Conservation (phyloP, 2,888 invertebrate genomes). For the Brachylomia viminalis region DNA sequence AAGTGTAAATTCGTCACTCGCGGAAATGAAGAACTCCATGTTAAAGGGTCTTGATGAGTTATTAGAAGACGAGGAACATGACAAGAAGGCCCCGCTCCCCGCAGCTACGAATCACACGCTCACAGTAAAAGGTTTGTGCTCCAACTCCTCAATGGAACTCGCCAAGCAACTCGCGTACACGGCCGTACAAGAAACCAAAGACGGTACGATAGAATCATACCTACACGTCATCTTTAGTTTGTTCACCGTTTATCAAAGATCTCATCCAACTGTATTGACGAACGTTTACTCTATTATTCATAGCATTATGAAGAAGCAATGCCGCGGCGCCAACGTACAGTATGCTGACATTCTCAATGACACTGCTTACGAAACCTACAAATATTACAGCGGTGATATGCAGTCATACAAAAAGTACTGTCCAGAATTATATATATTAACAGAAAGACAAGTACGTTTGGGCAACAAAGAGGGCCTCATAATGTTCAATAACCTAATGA, state of each 20-base stretch:
- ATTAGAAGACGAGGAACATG: slow-evolving; percentile 65
- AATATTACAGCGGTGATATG: slow-evolving; percentile 45
- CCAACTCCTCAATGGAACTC: slow-evolving; percentile 87
- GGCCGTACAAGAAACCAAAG: slow-evolving; percentile 73
- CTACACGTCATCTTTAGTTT: slow-evolving; percentile 72
- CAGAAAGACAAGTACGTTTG: slow-evolving; percentile 62
- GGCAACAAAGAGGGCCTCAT: slow-evolving; percentile 85
- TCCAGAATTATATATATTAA: slow-evolving; percentile 73
- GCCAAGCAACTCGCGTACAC: slow-evolving; percentile 90
- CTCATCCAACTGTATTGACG: slow-evolving; percentile 69
- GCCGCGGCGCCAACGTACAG: slow-evolving; percentile 44
- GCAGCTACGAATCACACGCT: slow-evolving; percentile 76
- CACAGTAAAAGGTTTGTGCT: slow-evolving; percentile 86
- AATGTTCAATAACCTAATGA: slow-evolving; percentile 84
- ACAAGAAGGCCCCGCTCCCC: slow-evolving; percentile 29
- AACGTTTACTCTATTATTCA: slow-evolving; percentile 72
- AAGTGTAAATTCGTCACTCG: slow-evolving; percentile 82
- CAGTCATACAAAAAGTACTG: slow-evolving; percentile 77
- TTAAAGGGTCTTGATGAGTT: slow-evolving; percentile 76
- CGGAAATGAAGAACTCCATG: slow-evolving; percentile 88
- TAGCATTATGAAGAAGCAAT: slow-evolving; percentile 58
- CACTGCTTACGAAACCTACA: slow-evolving; percentile 66
- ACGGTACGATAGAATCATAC: slow-evolving; percentile 43
- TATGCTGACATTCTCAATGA: slow-evolving; percentile 72
- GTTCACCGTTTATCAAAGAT: slow-evolving; percentile 79